Base-by-base conservation (phyloP, 2,888 invertebrate genomes). In the Microplitis manilae region DNA sequence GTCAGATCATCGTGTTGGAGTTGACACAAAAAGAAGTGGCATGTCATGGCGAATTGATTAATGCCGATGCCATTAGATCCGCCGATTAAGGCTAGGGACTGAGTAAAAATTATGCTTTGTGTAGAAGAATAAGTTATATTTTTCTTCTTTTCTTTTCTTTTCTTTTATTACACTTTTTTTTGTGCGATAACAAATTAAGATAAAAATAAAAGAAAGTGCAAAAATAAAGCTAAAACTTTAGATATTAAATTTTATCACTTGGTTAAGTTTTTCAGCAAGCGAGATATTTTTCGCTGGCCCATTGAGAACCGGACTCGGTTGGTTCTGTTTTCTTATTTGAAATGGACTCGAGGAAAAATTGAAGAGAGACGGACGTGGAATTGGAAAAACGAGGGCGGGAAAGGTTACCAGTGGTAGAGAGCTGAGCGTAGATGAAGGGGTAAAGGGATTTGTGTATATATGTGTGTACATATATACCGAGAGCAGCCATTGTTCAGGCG, bases 401-500 rank as follows among this genome's bases (percentile, higher is more conserved):
- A 30, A 69, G 70, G 69, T 68, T 67, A 50, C 41, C 7, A 41
- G 67, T 20, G 59, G 65, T 13, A 6, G 20, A 20, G 77, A 65
- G 70, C 71, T 75, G 73, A 77, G 73, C 76, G 68, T 72, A 71
- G 50, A 50, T 50, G 50, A 50, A 50, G 50, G 50, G 50, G 50
- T 50, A 50, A 50, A 13, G 50, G 50, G 13, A 50, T 50, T 30
- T 30, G 30, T 30, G 30, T 30, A 30, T 30, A 30, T 30, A 30
- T 30, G 2, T 30, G 30, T 50, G 71, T 62, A 75, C 73, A 7
- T 41, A 68, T 17, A 41, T 81, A 80, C 81, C 84, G 83, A 83
- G 82, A 86, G 73, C 81, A 88, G 87, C 88, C 88, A 90, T 89
- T 89, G 89, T 89, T 89, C 87, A 84, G 83, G 87, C 88, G 86